Evolutionary conservation across 2,888 invertebrate species (phyloP), one percentile per base, ranked within the genome.

Genomic region (Syrphus vitripennis): DNA sequence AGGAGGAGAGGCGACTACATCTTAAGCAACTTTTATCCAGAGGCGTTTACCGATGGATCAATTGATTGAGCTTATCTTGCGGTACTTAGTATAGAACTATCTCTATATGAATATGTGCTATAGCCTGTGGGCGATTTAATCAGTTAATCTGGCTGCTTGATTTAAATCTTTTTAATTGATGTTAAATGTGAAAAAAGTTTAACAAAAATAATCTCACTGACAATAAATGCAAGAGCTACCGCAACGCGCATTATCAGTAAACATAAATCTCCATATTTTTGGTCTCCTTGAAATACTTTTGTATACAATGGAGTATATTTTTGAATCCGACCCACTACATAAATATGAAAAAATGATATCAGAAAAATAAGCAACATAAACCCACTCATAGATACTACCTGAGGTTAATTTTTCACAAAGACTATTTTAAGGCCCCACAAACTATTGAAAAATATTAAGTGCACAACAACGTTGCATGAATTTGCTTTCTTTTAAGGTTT

Each of bases 101-200:
- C 79, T 76, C 6, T 57, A 19, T 19, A 57, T 3, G 12, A 5
- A 19, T 34, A 12, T 29, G 26, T 6, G 9, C 1, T 5, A 16
- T n/a, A 7, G 42, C 48, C 72, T 26, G 83, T 50, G 82, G 82
- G 72, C 53, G 67, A 78, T 77, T 40, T 42, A 61, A 80, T 80
- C 80, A 40, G 31, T 48, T 5, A 34, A 65, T 65, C 42, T 70
- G 37, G 21, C 31, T 26, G 7, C 24, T n/a, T 61, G 83, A 84
- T 84, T 40, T 59, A 42, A 59, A 84, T 84, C 80, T 76, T 53
- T 80, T 84, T 84, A 84, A 84, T 84, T 84, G 81, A 81, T 84
- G 84, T 84, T 67, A 76, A 61, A 75, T 70, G 59, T 40, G 4
- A 29, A 42, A 45, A 61, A 67, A 71, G 42, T 48, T 61, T 55